These are phyloP conservation scores for Phasia obesa DNA, from an alignment of 2,888 invertebrate genomes.

Conservation along the genomic window DNA sequence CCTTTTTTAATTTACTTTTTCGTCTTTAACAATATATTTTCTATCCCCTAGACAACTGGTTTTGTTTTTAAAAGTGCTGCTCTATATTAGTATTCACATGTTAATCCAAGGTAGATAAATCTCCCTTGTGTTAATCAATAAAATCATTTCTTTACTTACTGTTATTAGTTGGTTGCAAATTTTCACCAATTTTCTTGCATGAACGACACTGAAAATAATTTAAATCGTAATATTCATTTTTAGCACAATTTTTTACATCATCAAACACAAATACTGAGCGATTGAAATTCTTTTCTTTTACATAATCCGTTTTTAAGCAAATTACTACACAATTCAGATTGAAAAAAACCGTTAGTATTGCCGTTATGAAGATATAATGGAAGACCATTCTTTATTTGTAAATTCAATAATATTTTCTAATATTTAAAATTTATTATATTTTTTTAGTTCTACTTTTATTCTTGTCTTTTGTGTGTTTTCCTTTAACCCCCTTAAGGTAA, in stretches of 20 bases:
- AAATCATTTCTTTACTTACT: constrained; percentile 74
- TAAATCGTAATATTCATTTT: constrained; percentile 83
- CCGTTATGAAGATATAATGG: constrained; percentile 29
- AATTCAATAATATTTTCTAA: constrained; percentile 19
- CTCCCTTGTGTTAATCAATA: constrained; percentile 28
- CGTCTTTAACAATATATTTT: no score
- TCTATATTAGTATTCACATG: no score
- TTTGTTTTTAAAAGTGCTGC: no score
- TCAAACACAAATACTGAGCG: constrained; percentile 74
- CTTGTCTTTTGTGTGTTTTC: constrained; percentile 33
- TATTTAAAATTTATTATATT: constrained; percentile 10
- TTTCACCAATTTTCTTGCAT: constrained; percentile 79
- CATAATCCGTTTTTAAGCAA: constrained; percentile 50
- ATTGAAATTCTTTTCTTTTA: constrained; percentile 57
- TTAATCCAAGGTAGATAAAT: no score
- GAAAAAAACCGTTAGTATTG: constrained; percentile 25
- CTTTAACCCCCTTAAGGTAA: constrained; percentile 62
- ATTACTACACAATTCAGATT: constrained; percentile 32
- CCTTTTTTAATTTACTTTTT: no score
- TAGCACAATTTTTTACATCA: constrained; percentile 79
- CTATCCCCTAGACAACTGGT: no score
- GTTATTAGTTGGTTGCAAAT: constrained; percentile 75
- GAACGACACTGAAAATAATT: constrained; percentile 83
- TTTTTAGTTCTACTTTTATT: constrained; percentile 13
- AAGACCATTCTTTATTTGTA: constrained; percentile 59